Base-by-base conservation (phyloP, 2,797 vertebrate genomes). In the Peromyscus eremicus region DNA sequence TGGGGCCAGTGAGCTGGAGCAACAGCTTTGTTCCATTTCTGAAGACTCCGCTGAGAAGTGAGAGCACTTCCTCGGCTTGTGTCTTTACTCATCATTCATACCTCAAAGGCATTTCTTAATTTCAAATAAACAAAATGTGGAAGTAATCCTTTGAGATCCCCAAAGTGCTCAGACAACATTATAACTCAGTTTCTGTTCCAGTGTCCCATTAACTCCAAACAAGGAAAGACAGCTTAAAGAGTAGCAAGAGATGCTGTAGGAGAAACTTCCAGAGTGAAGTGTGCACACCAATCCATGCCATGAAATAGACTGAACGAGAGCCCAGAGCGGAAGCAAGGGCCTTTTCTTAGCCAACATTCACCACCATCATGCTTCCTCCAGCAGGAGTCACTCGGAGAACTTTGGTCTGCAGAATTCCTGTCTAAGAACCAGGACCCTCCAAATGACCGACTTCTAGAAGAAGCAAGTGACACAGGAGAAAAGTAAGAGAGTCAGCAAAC, bases 61-160 rank as follows among this genome's bases (percentile, higher is more conserved):
- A 82, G 4, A 0, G 43, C 60, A 43, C 88, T 70, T 95, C 73
- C 85, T 85, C 49, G 70, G 49, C 93, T 62, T 89, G 66, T 85
- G 75, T 68, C 94, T 93, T 92, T 79, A 80, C 19, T 16, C 92
- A 92, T 75, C 84, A 88, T 77, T 57, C 43, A 90, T 43, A 88
- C 55, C 90, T 97, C 93, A 95, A 91, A 98, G 96, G 84, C 76
- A 94, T 43, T 94, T 94, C 91, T 94, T 37, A 90, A 97, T 94
- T 92, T 92, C 96, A 97, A 97, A 95, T 96, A 96, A 96, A 96
- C 88, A 96, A 89, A 96, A 89, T 96, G 66, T 94, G 49, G 94
- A 97, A 91, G 84, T 55, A 95, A 97, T 94, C 94, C 87, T 92
- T 92, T 79, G 93, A 95, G 79, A 94, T 57, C 90, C 80, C 52